These are phyloP conservation scores for Monarcha castaneiventris DNA, from an alignment of 2,113 vertebrate species.

Conservation along the genomic window DNA sequence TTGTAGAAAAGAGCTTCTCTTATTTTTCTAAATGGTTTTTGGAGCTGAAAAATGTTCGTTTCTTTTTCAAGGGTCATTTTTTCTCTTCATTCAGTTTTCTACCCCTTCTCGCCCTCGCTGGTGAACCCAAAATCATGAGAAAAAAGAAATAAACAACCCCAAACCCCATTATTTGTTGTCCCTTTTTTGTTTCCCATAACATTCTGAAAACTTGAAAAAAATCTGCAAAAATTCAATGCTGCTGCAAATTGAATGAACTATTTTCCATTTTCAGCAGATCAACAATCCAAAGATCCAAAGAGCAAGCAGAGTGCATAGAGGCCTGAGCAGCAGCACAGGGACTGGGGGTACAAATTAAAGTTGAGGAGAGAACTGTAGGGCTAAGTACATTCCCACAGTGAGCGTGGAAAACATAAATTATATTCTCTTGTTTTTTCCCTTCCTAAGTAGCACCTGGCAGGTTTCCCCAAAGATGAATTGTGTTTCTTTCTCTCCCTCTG, in stretches of 20 bases:
- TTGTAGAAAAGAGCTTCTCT: not conserved
- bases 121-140: not conserved
- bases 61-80: not conserved
- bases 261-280: not conserved
- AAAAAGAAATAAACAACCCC: not conserved
- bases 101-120: not conserved
- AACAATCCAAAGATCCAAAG: not conserved
- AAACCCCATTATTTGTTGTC: not conserved
- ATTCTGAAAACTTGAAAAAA: not conserved
- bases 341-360: not conserved
- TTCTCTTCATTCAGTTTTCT: not conserved
- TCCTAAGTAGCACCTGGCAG: not conserved
- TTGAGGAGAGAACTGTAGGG: not conserved
- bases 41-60: not conserved
- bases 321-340: not conserved
- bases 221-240: not conserved
- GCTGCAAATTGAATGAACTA: not conserved
- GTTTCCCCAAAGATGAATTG: not conserved
- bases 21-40: not conserved
- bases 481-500: not conserved
- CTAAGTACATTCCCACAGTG: not conserved
- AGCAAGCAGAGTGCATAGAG: not conserved
- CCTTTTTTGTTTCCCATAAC: not conserved
- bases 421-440: not conserved
- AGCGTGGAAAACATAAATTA: not conserved